These are phyloP conservation scores for Cotesia vestalis DNA, from an alignment of 1,140 invertebrate genomes.

Conservation along the genomic window DNA sequence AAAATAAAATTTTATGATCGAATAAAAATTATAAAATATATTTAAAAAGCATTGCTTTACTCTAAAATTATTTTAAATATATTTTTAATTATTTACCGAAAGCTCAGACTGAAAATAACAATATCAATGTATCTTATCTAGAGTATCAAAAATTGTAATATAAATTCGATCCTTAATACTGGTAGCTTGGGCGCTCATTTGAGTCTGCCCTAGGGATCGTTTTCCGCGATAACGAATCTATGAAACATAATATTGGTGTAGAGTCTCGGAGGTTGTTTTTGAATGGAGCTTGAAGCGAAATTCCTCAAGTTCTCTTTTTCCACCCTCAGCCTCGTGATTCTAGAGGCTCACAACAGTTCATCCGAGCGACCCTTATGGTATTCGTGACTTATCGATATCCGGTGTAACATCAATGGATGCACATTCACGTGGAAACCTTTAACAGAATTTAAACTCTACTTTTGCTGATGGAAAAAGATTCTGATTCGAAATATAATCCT, in stretches of 20 bases:
- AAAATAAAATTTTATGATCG: too few species aligned
- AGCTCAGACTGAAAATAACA: too few species aligned
- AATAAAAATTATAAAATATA: too few species aligned
- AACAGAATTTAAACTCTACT: background rate
- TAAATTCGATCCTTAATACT: background rate
- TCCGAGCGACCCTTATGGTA: constrained; percentile 21
- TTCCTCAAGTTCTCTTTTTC: background rate
- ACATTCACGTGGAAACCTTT: background rate
- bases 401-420: background rate
- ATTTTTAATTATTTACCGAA: too few species aligned
- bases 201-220: constrained; percentile 3
- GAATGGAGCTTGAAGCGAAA: too few species aligned
- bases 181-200: background rate
- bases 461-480: background rate
- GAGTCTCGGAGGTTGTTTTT: background rate
- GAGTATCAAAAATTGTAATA: background rate
- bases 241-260: constrained; percentile 27
- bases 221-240: constrained; percentile 33
- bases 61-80: too few species aligned
- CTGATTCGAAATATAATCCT: background rate
- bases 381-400: constrained; percentile 36
- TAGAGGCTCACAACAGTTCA: constrained; percentile 11
- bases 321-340: background rate
- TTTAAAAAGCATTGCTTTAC: too few species aligned
- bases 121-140: too few species aligned